Conservation (phyloP, 2,888 invertebrate genomes). For the Lepidocyrtinus sp. region DNA sequence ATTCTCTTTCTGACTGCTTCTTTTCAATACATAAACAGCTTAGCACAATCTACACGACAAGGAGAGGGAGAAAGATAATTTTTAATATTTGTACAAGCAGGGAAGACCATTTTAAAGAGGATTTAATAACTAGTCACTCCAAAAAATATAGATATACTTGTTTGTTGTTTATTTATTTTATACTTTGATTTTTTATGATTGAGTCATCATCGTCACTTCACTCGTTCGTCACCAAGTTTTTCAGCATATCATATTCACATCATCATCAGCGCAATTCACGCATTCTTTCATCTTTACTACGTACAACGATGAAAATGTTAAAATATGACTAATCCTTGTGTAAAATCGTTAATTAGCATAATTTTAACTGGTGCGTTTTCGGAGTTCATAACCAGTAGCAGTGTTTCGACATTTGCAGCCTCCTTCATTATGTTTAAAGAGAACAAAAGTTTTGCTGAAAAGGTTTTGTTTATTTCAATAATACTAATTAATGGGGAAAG, state of each 20-base stretch:
- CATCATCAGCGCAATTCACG: not conserved
- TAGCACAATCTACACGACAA: conserved; percentile 7
- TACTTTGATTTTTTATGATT: not conserved
- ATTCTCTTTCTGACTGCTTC: not conserved
- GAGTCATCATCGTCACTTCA: not conserved
- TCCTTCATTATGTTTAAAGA: too few species aligned
- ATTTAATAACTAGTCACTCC: conserved; percentile 33
- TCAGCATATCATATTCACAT: conserved; percentile 6
- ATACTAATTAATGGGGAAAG: too few species aligned
- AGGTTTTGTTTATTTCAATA: too few species aligned
- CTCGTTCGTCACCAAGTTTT: conserved; percentile 11
- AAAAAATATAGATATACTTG: conserved; percentile 11
- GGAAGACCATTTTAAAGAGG: conserved; percentile 34
- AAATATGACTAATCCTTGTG: not conserved
- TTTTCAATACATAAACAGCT: conserved; percentile 7
- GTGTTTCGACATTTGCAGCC: too few species aligned
- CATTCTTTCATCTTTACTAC: conserved; percentile 7
- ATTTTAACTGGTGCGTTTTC: too few species aligned
- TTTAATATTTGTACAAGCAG: conserved; percentile 9
- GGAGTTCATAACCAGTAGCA: too few species aligned
- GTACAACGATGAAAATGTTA: not conserved
- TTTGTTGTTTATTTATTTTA: not conserved
- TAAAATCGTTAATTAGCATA: too few species aligned
- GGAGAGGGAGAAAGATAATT: conserved; percentile 17
- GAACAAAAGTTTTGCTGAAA: too few species aligned